Conservation (phyloP, 2,888 invertebrate species). For the Ethmia dodecea region DNA sequence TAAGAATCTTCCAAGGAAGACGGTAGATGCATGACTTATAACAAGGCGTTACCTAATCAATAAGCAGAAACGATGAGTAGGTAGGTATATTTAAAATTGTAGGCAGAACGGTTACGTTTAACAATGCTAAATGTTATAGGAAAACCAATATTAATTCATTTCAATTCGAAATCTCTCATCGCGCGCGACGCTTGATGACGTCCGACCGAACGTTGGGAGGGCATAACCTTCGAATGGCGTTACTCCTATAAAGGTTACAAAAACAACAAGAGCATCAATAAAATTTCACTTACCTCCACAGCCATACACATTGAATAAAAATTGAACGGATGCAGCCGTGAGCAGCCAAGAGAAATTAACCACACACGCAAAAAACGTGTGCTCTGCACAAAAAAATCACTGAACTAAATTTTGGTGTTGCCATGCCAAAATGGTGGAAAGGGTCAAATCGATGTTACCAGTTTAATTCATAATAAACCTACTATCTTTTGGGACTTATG, state of each 20-base stretch:
- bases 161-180: constrained; percentile 39
- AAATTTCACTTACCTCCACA: constrained; percentile 83
- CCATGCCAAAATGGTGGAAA: constrained; percentile 10
- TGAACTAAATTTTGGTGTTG: constrained; percentile 36
- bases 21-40: background rate
- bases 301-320: constrained; percentile 90
- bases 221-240: constrained; percentile 54
- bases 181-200: constrained; percentile 57
- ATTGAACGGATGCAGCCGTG: constrained; percentile 79
- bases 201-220: constrained; percentile 41
- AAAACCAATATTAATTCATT: constrained; percentile 32
- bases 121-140: no score
- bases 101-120: no score
- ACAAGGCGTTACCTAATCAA: background rate
- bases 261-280: constrained; percentile 17
- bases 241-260: constrained; percentile 6
- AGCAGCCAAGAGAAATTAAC: constrained; percentile 64
- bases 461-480: background rate
- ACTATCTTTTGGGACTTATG: background rate
- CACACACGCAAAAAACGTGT: constrained; percentile 72
- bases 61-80: background rate
- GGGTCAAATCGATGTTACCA: background rate
- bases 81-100: background rate
- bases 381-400: constrained; percentile 61
- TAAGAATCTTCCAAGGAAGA: background rate